These are phyloP conservation scores for Cynocephalus volans DNA, from an alignment of 2,113 vertebrate species.

Conservation along the genomic window DNA sequence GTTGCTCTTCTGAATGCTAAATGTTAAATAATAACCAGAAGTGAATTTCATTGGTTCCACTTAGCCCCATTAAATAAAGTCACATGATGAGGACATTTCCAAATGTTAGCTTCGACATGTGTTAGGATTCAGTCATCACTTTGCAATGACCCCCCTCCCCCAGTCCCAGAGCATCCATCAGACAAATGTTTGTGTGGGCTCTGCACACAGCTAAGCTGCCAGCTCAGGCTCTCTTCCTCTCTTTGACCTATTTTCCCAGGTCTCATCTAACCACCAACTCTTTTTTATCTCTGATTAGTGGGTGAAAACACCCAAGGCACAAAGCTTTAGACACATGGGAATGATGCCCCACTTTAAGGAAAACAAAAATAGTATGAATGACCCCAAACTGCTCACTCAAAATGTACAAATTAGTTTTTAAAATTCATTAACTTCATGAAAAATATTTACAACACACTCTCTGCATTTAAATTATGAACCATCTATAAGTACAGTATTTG, in stretches of 20 bases:
- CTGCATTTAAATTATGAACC: slow-evolving; percentile 23
- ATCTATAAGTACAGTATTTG: slow-evolving; percentile 63
- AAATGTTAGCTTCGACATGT: neutral
- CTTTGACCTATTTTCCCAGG: slow-evolving; percentile 55
- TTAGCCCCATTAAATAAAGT: neutral
- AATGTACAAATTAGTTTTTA: slow-evolving; percentile 42
- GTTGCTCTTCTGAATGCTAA: neutral
- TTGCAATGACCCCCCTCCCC: neutral
- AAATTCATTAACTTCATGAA: slow-evolving; percentile 46
- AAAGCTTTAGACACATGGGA: slow-evolving; percentile 9
- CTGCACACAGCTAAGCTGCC: slow-evolving; percentile 29
- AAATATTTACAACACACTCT: slow-evolving; percentile 9
- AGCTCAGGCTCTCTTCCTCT: neutral
- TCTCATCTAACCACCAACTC: slow-evolving; percentile 38
- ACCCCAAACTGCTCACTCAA: slow-evolving; percentile 14
- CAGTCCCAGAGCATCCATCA: slow-evolving; percentile 14
- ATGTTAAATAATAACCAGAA: neutral
- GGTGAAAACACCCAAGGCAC: slow-evolving; percentile 31
- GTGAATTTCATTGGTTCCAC: slow-evolving; percentile 21
- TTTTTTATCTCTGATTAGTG: slow-evolving; percentile 24
- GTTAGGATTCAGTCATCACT: neutral
- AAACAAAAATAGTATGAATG: slow-evolving; percentile 63
- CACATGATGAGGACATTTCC: neutral
- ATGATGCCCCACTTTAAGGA: slow-evolving; percentile 23
- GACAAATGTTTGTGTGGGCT: slow-evolving; percentile 26